Percentiles rank a stretch among this genome's conserved stretches.
These are phyloP conservation scores for Leptarthrus brevirostris DNA, from an alignment of 2,888 invertebrate species.

Conservation along the genomic window DNA sequence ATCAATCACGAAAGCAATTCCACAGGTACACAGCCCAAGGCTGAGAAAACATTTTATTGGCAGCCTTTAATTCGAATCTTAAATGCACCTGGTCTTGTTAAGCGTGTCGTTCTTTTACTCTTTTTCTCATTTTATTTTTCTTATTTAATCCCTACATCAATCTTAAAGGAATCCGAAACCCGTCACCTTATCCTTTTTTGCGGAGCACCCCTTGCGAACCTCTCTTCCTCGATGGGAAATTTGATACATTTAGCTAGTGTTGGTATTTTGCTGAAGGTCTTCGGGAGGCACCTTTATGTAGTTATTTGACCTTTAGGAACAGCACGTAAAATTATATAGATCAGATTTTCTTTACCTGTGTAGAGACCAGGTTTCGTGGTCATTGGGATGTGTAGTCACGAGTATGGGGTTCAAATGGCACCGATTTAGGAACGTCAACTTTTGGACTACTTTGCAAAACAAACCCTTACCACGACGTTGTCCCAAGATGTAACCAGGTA, in stretches of 20 bases:
- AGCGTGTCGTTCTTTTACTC: not conserved
- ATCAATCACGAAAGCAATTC: not conserved
- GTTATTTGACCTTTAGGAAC: constrained; percentile 3
- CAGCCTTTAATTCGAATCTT: constrained; percentile 5
- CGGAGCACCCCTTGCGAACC: not conserved
- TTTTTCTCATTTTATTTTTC: not conserved
- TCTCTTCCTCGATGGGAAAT: not conserved
- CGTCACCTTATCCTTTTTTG: not conserved
- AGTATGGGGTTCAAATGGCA: not conserved
- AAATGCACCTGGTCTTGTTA: constrained; percentile 1
- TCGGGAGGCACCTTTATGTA: not conserved
- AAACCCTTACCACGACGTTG: not conserved
- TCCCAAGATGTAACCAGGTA: not conserved
- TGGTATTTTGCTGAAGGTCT: constrained; percentile 1
- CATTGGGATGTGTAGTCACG: not conserved
- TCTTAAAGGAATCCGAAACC: constrained; percentile 8
- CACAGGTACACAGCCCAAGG: not conserved
- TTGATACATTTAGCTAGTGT: constrained; percentile 9
- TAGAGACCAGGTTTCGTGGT: not conserved
- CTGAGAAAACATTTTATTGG: not conserved
- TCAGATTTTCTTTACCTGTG: not conserved
- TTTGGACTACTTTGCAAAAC: not conserved
- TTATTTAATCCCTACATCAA: constrained; percentile 12
- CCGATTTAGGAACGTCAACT: not conserved
- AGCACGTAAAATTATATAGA: not conserved